Base-by-base conservation (phyloP, 2,888 invertebrate species). In the Helobdella robusta region DNA sequence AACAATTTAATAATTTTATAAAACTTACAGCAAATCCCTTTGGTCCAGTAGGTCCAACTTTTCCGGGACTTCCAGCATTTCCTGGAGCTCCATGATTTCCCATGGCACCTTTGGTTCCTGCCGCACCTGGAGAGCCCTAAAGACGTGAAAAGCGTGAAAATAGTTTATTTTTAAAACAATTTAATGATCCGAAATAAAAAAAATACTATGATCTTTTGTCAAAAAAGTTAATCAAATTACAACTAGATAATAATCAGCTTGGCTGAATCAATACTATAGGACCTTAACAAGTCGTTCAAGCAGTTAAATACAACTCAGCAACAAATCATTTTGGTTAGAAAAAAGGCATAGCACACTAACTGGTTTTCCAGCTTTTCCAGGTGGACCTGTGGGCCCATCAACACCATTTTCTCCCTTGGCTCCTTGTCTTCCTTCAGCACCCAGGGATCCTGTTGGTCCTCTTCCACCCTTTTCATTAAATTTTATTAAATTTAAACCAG, bases 301-400 rank as follows among this genome's bases (percentile, higher is more conserved):
- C n/a, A n/a, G n/a, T n/a, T n/a, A n/a, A n/a, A n/a, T n/a, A n/a
- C n/a, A n/a, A n/a, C n/a, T n/a, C n/a, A n/a, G n/a, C n/a, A n/a
- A n/a, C n/a, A n/a, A n/a, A n/a, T n/a, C n/a, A n/a, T n/a, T n/a
- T n/a, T n/a, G n/a, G n/a, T n/a, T n/a, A n/a, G n/a, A n/a, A n/a
- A n/a, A n/a, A n/a, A n/a, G n/a, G n/a, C n/a, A n/a, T n/a, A n/a
- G n/a, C n/a, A n/a, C n/a, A 50, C 64, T 71, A 70, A 76, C 76
- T 64, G 71, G 68, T 66, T 86, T 84, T 3, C 91, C 91, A 75
- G 89, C 89, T 74, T 86, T 85, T 2, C 90, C 90, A 28, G 86
- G 84, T 11, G 84, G 85, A 0, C 89, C 89, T 25, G 86, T 85
- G 18, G 66, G 61, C 28, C 67, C 67, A 60, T 46, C 40, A 15